These are phyloP conservation scores for Ashinkailepas kermadecensis DNA, from an alignment of 2,888 invertebrate genomes.

Conservation along the genomic window DNA sequence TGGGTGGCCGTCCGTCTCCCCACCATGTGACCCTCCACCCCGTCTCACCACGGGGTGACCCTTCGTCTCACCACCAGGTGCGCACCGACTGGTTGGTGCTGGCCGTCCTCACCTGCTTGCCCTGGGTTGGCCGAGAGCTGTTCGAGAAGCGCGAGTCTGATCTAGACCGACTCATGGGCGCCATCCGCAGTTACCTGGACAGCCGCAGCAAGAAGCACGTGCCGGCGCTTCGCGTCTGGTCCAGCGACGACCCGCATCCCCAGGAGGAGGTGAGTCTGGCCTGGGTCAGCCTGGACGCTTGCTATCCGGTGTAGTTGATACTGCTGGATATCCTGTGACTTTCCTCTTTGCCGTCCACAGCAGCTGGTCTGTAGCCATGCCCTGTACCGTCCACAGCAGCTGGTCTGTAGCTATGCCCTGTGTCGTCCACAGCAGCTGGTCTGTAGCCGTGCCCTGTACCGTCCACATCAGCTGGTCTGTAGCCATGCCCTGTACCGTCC, in stretches of 20 bases:
- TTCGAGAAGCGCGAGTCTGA: constrained; percentile 94
- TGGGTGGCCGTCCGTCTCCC: background rate
- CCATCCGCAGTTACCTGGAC: constrained; percentile 85
- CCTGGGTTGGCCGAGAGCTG: constrained; percentile 93
- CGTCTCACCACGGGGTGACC: background rate
- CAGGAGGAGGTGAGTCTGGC: constrained; percentile 61
- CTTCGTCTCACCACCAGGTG: constrained; percentile 42
- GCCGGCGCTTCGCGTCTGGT: constrained; percentile 87
- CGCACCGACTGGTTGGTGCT: constrained; percentile 55
- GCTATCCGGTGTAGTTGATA: no score
- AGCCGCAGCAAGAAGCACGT: constrained; percentile 90
- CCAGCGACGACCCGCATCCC: constrained; percentile 85
- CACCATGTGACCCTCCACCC: background rate
- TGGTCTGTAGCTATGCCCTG: no score
- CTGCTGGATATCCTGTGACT: no score
- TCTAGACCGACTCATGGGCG: constrained; percentile 76
- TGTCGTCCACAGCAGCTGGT: no score
- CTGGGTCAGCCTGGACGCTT: no score
- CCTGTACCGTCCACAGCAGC: no score
- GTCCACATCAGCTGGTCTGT: no score
- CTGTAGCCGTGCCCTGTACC: no score
- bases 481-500: no score
- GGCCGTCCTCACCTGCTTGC: constrained; percentile 82
- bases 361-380: no score
- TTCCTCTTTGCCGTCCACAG: no score